Percentiles rank a stretch among this genome's conserved stretches.
Evolutionary conservation across 1,140 invertebrate genomes (phyloP).

Genomic region (Ooceraea biroi): DNA sequence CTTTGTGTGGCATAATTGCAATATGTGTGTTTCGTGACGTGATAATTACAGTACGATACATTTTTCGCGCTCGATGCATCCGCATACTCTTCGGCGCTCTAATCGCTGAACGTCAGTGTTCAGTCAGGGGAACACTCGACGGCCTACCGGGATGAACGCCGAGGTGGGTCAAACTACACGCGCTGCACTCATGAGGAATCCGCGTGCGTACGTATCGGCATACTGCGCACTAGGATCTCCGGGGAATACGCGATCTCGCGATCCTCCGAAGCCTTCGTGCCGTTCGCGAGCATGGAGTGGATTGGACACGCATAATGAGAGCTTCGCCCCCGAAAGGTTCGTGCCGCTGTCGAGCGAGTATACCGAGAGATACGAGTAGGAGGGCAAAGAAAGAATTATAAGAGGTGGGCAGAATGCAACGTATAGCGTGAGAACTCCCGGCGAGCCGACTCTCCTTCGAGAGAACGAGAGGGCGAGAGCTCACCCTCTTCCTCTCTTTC

Average conservation of each 20-base stretch:
- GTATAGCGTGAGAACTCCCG: constrained; percentile 74
- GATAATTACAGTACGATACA: too few relatives aligned
- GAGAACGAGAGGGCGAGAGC: too few relatives aligned
- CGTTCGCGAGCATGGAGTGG: constrained; percentile 55
- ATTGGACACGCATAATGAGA: constrained; percentile 73
- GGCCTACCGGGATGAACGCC: too few relatives aligned
- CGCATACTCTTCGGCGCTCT: too few relatives aligned
- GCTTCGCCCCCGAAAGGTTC: constrained; percentile 70
- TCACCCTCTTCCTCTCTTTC: constrained; percentile 14
- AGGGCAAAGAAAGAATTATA: constrained; percentile 68
- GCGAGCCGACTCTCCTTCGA: constrained; percentile 56
- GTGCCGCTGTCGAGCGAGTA: constrained; percentile 61
- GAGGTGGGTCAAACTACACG: neutral
- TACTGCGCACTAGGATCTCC: constrained; percentile 5
- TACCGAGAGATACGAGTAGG: constrained; percentile 54
- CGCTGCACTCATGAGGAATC: constrained; percentile 7
- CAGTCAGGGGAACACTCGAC: neutral
- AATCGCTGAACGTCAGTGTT: too few relatives aligned
- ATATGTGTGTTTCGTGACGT: too few relatives aligned
- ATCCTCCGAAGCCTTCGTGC: constrained; percentile 55
- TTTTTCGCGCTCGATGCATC: too few relatives aligned
- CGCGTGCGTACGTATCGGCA: constrained; percentile 31
- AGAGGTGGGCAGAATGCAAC: constrained; percentile 63
- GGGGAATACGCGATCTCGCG: constrained; percentile 37
- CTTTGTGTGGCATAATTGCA: too few relatives aligned